Conservation (phyloP, 1,140 invertebrate species). For the Ips typographus region DNA sequence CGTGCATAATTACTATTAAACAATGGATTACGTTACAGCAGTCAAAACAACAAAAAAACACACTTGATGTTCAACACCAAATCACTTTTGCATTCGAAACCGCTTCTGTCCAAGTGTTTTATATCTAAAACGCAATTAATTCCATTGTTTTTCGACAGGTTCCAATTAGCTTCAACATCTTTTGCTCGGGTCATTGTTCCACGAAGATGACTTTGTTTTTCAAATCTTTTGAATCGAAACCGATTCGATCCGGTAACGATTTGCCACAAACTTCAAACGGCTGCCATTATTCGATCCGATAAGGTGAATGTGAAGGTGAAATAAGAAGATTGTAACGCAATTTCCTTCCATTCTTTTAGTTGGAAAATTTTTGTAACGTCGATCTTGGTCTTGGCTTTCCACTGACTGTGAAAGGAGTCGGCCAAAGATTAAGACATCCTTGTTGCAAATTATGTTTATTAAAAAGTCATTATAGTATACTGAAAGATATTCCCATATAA, state of each 20-base stretch:
- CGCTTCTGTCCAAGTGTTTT: not conserved
- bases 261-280: too few species aligned
- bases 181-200: constrained; percentile 10
- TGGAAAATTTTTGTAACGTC: not conserved
- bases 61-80: too few species aligned
- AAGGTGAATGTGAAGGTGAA: not conserved
- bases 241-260: not conserved
- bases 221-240: constrained; percentile 2
- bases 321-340: constrained; percentile 3
- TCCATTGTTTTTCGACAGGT: constrained; percentile 2
- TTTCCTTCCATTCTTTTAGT: constrained; percentile 7
- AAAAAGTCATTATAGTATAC: not conserved
- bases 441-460: constrained; percentile 2
- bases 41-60: too few species aligned
- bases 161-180: not conserved
- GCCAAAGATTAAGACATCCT: not conserved
- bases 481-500: too few species aligned
- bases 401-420: too few species aligned
- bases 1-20: too few species aligned
- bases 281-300: not conserved
- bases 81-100: too few species aligned
- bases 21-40: too few species aligned
- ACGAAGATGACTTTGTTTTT: constrained; percentile 6
- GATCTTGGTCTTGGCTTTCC: not conserved
- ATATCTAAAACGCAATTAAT: not conserved